Base-by-base conservation (phyloP, 1,140 invertebrate species). In the Drosophila watanabei region DNA sequence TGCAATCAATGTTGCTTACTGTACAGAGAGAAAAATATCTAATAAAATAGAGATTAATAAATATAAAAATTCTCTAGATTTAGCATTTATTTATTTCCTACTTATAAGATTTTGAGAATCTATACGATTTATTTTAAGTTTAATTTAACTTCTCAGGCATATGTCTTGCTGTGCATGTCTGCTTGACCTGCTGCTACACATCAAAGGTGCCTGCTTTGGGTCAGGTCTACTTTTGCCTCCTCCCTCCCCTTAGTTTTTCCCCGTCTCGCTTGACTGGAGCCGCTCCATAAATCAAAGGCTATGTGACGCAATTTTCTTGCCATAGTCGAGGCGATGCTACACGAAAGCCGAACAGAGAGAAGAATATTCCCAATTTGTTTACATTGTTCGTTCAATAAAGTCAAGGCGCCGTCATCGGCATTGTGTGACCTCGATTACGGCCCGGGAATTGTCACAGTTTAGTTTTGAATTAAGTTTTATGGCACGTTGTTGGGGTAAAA, bases 331-430 rank as follows among this genome's bases (percentile, higher is more conserved):
- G 57, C 48, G 75, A 78, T 78, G 75, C 75, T 78, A 78, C 48
- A 52, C 39, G 49, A 45, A 78, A 59, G 43, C 64, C 49, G 51
- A 49, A 58, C 64, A 78, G 57, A 41, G 49, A 76, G 39, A 65
- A 64, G 32, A 59, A 51, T 45, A 60, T 78, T 46, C 43, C 46
- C 65, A 57, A 61, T 79, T 80, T 80, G 60, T 79, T 73, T 64
- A 80, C 68, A 65, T 72, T 49, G 76, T 79, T 79, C 77, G 77
- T 72, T 80, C 77, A 79, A 80, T 80, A 80, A 79, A 80, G 60
- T 65, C 77, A 80, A 80, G 76, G 77, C 77, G 59, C 51, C 32
- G 68, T 59, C 54, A 62, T 41, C 65, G 51, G 51, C 48, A 49
- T 30, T 5, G 48, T 39, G 65, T 69, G 68, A 73, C 68, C 70